Evolutionary conservation across 2,797 vertebrate genomes (phyloP).

Genomic region (Psittacula derbiana): DNA sequence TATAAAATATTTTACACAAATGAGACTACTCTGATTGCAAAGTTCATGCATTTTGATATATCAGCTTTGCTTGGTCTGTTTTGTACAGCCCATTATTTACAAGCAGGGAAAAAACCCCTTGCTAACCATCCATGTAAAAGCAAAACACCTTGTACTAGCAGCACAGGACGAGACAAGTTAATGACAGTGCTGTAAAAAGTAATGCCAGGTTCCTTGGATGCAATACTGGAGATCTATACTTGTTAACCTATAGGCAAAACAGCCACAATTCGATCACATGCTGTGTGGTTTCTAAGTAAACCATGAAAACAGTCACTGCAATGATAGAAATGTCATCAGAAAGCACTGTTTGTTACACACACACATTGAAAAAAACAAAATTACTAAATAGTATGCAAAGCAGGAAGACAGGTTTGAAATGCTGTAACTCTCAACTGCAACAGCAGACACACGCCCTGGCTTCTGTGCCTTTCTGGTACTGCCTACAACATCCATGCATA

Average conservation of each 20-base stretch:
- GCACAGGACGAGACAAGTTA: background rate
- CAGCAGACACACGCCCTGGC: background rate
- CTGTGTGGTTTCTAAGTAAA: background rate
- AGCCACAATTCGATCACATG: background rate
- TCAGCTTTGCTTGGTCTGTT: background rate
- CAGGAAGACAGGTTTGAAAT: background rate
- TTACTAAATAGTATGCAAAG: background rate
- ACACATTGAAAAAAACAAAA: background rate
- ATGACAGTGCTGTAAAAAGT: background rate
- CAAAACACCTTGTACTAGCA: background rate
- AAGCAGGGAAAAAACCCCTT: background rate
- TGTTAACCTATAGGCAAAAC: background rate
- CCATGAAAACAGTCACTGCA: background rate
- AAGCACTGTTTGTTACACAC: background rate
- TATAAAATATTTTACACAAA: background rate
- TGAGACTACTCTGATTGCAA: background rate
- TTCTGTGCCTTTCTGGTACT: background rate
- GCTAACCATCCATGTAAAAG: background rate
- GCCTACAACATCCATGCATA: accelerated
- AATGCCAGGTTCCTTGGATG: background rate
- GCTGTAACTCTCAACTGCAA: background rate
- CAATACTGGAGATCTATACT: background rate
- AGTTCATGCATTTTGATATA: background rate
- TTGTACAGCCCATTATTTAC: background rate
- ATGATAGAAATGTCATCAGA: background rate